phyloP scores from a whole-genome alignment of 2,888 invertebrate genomes.

The Lasiommata megera region DNA sequence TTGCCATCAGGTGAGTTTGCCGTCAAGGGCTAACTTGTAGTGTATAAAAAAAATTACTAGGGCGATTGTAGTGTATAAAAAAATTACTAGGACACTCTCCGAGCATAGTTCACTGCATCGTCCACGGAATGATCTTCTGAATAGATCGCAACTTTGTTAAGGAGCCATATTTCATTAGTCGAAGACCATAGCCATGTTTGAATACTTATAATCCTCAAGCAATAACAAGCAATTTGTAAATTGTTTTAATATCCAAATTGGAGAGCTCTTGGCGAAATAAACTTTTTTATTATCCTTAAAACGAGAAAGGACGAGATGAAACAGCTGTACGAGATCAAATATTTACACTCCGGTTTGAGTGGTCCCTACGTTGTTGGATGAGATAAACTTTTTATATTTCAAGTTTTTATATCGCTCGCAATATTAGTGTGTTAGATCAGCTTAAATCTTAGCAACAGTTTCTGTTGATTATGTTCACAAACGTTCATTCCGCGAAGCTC shows the following conservation, averaged over 20 bases:
- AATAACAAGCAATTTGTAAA: neutral
- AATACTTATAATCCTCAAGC: neutral
- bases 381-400: neutral
- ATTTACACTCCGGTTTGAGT: slow-evolving; percentile 33
- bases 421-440: neutral
- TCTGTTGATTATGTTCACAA: no score
- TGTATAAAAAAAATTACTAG: no score
- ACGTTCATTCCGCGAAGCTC: no score
- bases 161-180: neutral
- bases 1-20: no score
- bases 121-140: no score
- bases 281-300: slow-evolving; percentile 6
- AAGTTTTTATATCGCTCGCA: neutral
- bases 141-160: no score
- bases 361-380: slow-evolving; percentile 17
- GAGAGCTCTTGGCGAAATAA: slow-evolving; percentile 1
- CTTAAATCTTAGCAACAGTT: no score
- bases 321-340: slow-evolving; percentile 33
- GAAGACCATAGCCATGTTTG: neutral
- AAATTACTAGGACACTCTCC: no score
- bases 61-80: no score
- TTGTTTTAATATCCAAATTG: neutral
- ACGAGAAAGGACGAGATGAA: slow-evolving; percentile 10
- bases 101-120: no score
- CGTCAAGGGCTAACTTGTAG: no score